Conservation (phyloP, 2,888 invertebrate species). For the Hesperia comma region DNA sequence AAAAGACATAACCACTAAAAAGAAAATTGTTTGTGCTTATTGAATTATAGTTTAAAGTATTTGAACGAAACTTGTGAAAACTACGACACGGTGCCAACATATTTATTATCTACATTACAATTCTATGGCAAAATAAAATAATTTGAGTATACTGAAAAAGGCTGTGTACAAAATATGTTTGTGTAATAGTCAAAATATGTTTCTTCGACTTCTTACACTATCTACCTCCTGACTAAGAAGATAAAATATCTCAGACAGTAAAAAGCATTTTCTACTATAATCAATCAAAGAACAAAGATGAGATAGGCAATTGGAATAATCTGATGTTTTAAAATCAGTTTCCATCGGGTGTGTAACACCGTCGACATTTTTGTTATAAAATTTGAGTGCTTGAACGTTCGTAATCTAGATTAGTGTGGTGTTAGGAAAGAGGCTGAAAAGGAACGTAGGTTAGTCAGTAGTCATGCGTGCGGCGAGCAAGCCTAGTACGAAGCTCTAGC, state of each 20-base stretch:
- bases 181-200: slow-evolving; percentile 28
- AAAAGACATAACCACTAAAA: neutral
- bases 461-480: slow-evolving; percentile 79
- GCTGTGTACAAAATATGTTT: slow-evolving; percentile 43
- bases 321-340: slow-evolving; percentile 19
- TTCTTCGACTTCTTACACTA: neutral
- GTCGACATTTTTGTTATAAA: slow-evolving; percentile 3
- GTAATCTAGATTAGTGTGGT: slow-evolving; percentile 64
- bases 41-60: neutral
- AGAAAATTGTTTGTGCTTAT: neutral
- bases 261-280: slow-evolving; percentile 15
- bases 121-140: slow-evolving; percentile 49
- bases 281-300: slow-evolving; percentile 55
- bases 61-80: slow-evolving; percentile 43
- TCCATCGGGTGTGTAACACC: neutral
- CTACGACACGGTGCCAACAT: slow-evolving; percentile 58
- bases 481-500: slow-evolving; percentile 72
- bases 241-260: slow-evolving; percentile 3
- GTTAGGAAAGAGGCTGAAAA: slow-evolving; percentile 81
- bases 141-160: slow-evolving; percentile 20
- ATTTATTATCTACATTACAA: slow-evolving; percentile 47
- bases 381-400: slow-evolving; percentile 51
- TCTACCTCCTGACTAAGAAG: neutral
- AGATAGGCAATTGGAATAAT: slow-evolving; percentile 56
- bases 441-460: slow-evolving; percentile 79